Evolutionary conservation across 2,797 vertebrate genomes (phyloP).

Genomic region (Chaunax sp.): DNA sequence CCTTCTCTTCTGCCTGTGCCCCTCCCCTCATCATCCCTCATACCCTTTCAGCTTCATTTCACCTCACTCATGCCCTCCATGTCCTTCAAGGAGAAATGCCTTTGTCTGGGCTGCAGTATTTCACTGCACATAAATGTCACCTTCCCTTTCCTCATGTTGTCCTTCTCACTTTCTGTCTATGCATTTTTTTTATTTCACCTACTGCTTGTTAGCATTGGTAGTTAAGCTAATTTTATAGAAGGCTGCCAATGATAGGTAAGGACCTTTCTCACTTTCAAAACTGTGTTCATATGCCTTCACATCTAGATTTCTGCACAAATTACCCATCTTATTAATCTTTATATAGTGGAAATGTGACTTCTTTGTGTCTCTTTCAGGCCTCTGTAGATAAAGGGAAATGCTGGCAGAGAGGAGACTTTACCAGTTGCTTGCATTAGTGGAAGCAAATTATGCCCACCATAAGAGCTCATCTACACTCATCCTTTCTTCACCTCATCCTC

Average conservation of each 20-base stretch:
- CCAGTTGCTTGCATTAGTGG: not conserved
- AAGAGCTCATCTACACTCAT: not conserved
- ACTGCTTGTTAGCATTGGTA: not conserved
- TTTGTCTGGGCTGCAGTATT: slow-evolving; percentile 9
- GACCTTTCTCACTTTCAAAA: slow-evolving; percentile 16
- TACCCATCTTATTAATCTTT: not conserved
- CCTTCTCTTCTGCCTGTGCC: not conserved
- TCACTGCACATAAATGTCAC: slow-evolving; percentile 16
- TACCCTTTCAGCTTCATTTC: slow-evolving; percentile 48
- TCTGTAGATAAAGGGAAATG: not conserved
- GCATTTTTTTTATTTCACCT: not conserved
- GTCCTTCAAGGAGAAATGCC: slow-evolving; percentile 16
- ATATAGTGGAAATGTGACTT: slow-evolving; percentile 2
- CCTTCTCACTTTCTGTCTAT: not conserved
- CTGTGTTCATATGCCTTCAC: not conserved
- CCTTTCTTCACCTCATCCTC: slow-evolving; percentile 2
- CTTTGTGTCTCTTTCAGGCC: not conserved
- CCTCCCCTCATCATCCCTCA: slow-evolving; percentile 32
- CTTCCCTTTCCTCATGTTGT: not conserved
- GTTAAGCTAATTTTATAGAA: not conserved
- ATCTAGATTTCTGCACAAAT: slow-evolving; percentile 2
- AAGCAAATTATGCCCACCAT: not conserved
- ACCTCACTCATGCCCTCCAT: slow-evolving; percentile 29
- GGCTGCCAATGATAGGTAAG: not conserved
- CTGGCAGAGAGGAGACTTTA: not conserved